These are phyloP conservation scores for Phalacrocorax aristotelis DNA, from an alignment of 2,113 vertebrate genomes.

Conservation along the genomic window DNA sequence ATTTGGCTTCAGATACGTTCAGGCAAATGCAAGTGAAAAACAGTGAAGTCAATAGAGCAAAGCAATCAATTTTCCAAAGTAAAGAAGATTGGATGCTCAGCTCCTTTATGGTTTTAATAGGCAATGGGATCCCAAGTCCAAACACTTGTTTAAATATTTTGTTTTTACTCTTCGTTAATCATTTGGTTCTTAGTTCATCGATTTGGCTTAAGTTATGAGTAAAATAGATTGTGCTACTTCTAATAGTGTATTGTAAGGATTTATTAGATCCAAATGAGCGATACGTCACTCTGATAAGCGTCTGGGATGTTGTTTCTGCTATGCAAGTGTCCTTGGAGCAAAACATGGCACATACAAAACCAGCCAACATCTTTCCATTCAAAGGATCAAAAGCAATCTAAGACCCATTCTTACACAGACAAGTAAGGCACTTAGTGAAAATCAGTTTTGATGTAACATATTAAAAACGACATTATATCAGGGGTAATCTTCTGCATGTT, in stretches of 20 bases:
- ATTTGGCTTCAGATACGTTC: not conserved
- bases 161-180: not conserved
- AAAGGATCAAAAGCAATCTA: not conserved
- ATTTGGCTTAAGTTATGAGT: not conserved
- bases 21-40: not conserved
- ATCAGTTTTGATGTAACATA: not conserved
- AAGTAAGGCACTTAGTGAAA: not conserved
- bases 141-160: not conserved
- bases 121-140: not conserved
- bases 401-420: not conserved
- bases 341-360: not conserved
- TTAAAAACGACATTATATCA: not conserved
- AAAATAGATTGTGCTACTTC: not conserved
- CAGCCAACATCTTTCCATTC: not conserved
- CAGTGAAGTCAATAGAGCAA: not conserved
- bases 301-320: not conserved
- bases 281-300: not conserved
- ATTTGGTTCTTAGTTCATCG: accelerated
- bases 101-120: not conserved
- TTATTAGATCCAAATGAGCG: not conserved
- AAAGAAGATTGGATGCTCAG: not conserved
- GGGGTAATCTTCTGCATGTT: accelerated
- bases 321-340: not conserved
- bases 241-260: not conserved
- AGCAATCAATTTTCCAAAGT: not conserved